phyloP scores from a whole-genome alignment of 1,140 invertebrate species.

The Ptiloglossa arizonensis region DNA sequence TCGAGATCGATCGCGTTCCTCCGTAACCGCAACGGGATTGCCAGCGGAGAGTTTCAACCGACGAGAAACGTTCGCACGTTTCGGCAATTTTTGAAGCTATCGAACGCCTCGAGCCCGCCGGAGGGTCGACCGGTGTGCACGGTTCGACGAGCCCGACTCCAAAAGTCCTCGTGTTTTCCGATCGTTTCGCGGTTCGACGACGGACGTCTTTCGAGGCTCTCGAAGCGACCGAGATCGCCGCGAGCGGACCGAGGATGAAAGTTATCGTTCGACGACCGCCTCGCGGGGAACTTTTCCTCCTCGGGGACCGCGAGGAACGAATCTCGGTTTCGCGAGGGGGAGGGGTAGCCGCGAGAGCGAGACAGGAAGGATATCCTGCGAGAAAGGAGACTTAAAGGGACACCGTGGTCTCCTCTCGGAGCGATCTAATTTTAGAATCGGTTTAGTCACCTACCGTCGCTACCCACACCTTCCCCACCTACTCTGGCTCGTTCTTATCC shows the following conservation, averaged over 20 bases:
- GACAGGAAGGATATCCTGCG: slow-evolving; percentile 50
- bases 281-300: slow-evolving; percentile 1
- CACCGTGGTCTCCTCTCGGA: slow-evolving; percentile 20
- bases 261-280: not conserved
- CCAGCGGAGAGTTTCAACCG: not conserved
- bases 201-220: no score
- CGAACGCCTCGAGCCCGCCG: no score
- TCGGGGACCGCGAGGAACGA: not conserved
- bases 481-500: slow-evolving; percentile 45
- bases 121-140: no score
- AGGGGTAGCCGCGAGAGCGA: slow-evolving; percentile 27
- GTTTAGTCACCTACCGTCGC: slow-evolving; percentile 59
- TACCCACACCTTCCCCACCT: slow-evolving; percentile 64
- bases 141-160: no score
- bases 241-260: not conserved
- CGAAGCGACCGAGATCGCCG: not conserved
- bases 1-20: not conserved
- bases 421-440: slow-evolving; percentile 60
- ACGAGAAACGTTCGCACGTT: not conserved
- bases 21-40: not conserved
- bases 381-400: slow-evolving; percentile 10
- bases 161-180: no score
- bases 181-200: not conserved
- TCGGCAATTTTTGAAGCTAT: no score
- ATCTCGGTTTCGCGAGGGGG: not conserved